Evolutionary conservation across 2,113 vertebrate species (phyloP).

Genomic region (Stigmatopora nigra): DNA sequence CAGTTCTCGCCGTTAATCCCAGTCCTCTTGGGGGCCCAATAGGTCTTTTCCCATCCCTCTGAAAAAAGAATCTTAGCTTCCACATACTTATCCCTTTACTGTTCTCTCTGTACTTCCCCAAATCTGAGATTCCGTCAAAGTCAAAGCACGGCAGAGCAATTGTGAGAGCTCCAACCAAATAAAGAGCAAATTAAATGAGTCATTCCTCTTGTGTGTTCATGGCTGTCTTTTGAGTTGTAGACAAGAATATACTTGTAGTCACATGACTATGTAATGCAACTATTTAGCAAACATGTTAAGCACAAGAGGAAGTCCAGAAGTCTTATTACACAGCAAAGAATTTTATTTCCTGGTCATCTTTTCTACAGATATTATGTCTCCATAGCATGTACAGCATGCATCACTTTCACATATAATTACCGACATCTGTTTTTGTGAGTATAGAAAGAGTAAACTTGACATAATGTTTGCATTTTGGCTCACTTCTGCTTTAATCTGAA

Average conservation of each 20-base stretch:
- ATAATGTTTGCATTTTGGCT: constrained; percentile 30
- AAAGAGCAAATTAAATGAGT: constrained; percentile 36
- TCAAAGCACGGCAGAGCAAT: constrained; percentile 27
- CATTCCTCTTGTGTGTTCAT: constrained; percentile 46
- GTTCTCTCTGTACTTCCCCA: not conserved
- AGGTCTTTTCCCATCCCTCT: not conserved
- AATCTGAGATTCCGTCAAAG: constrained; percentile 23
- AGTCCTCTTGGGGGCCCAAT: not conserved
- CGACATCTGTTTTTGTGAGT: constrained; percentile 21
- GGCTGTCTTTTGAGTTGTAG: constrained; percentile 42
- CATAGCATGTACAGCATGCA: constrained; percentile 18
- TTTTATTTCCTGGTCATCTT: not conserved
- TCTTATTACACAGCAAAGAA: not conserved
- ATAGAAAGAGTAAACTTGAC: constrained; percentile 32
- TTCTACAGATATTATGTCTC: constrained; percentile 2
- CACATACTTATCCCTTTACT: not conserved
- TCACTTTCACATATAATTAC: constrained; percentile 18
- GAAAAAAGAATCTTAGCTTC: constrained; percentile 3
- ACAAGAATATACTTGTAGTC: constrained; percentile 47
- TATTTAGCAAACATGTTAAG: constrained; percentile 1
- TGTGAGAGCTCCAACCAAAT: constrained; percentile 18
- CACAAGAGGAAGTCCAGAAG: not conserved
- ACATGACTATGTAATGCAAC: constrained; percentile 28
- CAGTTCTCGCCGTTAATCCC: rapidly evolving
- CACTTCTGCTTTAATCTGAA: constrained; percentile 35